Base-by-base conservation (phyloP, 2,797 vertebrate species). In the Perodicticus potto region DNA sequence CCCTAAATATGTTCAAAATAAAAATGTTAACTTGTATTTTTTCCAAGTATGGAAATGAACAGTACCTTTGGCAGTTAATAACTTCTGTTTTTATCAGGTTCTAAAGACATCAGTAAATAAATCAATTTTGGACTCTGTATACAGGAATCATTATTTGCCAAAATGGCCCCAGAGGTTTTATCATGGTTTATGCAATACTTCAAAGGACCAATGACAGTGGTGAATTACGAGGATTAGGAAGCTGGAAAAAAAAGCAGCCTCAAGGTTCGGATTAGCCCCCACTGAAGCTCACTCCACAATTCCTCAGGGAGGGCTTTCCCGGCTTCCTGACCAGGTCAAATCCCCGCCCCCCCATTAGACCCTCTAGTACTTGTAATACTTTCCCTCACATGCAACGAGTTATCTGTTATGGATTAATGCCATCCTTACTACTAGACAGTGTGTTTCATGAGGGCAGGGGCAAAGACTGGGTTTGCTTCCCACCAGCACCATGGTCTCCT, bases 81-180 rank as follows among this genome's bases (percentile, higher is more conserved):
- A 88, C 34, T 61, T 97, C 72, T 96, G 86, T 67, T 97, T 97
- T 91, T 78, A 92, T 81, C 86, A 80, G 83, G 61, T 80, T 94
- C 89, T 86, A 86, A 87, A 96, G 76, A 96, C 63, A 29, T 32
- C 76, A 67, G 91, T 96, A 97, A 97, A 97, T 90, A 96, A 98
- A 96, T 96, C 92, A 88, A 98, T 97, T 96, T 81, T 97, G 93
- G 91, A 96, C 94, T 95, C 96, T 97, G 93, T 91, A 94, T 94
- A 96, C 57, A 96, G 78, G 65, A 90, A 92, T 57, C 49, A 70
- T 77, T 90, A 93, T 94, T 93, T 96, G 94, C 89, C 93, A 96
- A 96, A 97, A 96, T 93, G 93, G 94, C 76, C 72, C 67, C 40
- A 67, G n/a, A 9, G 74, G 72, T 92, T 96, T 43, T 91, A 95